Conservation (phyloP, 2,797 vertebrate species). For the Schizopygopsis pylzovi region DNA sequence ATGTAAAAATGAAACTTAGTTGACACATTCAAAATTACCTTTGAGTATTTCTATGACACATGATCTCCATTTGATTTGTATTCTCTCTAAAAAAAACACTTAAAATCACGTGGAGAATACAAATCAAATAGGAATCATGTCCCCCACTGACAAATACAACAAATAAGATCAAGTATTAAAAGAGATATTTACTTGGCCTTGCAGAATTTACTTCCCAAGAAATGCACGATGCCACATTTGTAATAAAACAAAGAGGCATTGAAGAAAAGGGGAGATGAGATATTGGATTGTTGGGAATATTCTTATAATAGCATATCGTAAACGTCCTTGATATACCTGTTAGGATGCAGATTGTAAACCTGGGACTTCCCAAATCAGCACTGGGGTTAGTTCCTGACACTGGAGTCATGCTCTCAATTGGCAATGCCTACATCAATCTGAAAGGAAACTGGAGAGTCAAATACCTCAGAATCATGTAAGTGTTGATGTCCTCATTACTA, state of each 20-base stretch:
- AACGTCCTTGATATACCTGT: not conserved
- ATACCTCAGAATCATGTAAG: conserved; percentile 74
- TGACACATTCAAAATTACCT: not conserved
- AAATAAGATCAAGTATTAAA: not conserved
- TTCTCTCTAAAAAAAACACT: not conserved
- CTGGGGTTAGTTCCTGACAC: conserved; percentile 69
- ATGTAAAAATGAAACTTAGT: not conserved
- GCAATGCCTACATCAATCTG: conserved; percentile 72
- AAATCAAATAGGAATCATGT: too few relatives aligned
- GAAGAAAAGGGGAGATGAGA: not conserved
- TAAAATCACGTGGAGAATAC: too few relatives aligned
- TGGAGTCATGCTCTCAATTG: conserved; percentile 72
- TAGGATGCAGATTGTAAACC: conserved; percentile 71
- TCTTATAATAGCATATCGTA: not conserved
- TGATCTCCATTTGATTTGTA: not conserved
- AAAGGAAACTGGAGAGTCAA: conserved; percentile 78
- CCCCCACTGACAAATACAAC: not conserved
- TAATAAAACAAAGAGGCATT: not conserved
- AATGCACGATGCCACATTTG: not conserved
- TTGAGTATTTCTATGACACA: not conserved
- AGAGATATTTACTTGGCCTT: not conserved
- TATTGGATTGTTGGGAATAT: not conserved
- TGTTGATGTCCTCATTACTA: conserved; percentile 33
- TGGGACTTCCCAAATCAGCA: conserved; percentile 70
- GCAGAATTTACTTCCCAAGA: not conserved